phyloP scores from a whole-genome alignment of 2,113 vertebrate genomes.

The Saguinus imperator region DNA sequence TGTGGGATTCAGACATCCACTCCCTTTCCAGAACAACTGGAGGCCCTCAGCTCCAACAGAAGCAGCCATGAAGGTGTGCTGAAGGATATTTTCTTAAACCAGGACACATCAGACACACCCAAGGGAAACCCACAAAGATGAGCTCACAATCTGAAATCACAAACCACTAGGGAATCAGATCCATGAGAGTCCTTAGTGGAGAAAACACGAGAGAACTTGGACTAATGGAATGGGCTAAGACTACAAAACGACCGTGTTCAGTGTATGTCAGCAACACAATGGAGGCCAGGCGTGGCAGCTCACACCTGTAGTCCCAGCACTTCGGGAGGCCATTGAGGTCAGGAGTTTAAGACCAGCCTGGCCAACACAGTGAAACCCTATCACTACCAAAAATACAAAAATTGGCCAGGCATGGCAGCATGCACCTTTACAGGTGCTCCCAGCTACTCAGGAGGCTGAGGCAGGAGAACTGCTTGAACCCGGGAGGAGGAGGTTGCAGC shows the following conservation, averaged over 20 bases:
- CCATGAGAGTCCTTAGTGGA: neutral
- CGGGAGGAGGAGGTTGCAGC: too few species aligned
- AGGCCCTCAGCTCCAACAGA: neutral
- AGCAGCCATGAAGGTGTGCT: neutral
- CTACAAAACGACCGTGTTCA: fast-evolving
- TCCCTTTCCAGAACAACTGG: neutral
- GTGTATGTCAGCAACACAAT: neutral
- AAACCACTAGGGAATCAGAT: neutral
- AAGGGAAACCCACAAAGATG: neutral
- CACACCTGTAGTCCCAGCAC: too few species aligned
- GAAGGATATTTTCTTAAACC: neutral
- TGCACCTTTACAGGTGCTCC: too few species aligned
- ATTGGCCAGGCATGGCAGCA: too few species aligned
- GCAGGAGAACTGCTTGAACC: too few species aligned
- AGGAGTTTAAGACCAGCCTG: too few species aligned
- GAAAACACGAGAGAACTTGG: neutral
- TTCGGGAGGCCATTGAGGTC: too few species aligned
- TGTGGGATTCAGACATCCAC: neutral
- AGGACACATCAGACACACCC: neutral
- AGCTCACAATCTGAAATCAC: neutral
- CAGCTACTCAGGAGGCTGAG: too few species aligned
- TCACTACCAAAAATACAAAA: too few species aligned
- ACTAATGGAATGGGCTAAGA: fast-evolving
- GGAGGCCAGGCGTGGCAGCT: too few species aligned
- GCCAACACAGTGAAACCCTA: too few species aligned